phyloP scores from a whole-genome alignment of 1,140 invertebrate species.

The Euschistus heros region DNA sequence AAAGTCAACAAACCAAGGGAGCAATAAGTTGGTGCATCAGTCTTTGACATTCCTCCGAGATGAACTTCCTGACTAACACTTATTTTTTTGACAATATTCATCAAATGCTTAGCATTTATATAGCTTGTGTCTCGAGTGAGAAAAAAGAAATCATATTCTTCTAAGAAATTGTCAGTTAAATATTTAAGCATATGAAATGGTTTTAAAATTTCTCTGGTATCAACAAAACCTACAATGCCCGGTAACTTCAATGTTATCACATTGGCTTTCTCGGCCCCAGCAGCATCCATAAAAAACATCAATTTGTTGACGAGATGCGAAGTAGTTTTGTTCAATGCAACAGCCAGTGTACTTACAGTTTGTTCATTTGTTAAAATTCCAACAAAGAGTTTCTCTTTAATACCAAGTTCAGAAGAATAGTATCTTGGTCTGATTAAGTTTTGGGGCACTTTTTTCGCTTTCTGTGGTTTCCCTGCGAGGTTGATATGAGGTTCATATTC shows the following conservation, averaged over 20 bases:
- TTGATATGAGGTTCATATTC: slow-evolving; percentile 48
- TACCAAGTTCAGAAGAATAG: slow-evolving; percentile 85
- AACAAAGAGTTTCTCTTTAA: slow-evolving; percentile 78
- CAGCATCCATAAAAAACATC: slow-evolving; percentile 61
- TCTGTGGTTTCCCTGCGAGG: slow-evolving; percentile 41
- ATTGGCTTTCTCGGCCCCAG: slow-evolving; percentile 49
- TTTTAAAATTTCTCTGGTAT: slow-evolving; percentile 57
- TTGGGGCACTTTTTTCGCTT: slow-evolving; percentile 40
- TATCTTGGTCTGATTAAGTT: slow-evolving; percentile 67
- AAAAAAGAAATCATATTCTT: slow-evolving; percentile 85
- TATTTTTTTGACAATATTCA: slow-evolving; percentile 57
- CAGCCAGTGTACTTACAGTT: slow-evolving; percentile 54
- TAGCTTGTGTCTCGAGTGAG: slow-evolving; percentile 71
- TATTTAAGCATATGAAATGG: slow-evolving; percentile 82
- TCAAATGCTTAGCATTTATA: slow-evolving; percentile 59
- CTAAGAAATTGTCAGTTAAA: slow-evolving; percentile 73
- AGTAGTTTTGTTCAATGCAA: slow-evolving; percentile 70
- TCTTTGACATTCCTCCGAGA: slow-evolving; percentile 43
- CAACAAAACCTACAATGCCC: slow-evolving; percentile 70
- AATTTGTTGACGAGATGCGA: slow-evolving; percentile 68
- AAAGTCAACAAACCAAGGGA: slow-evolving; percentile 43
- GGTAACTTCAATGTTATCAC: slow-evolving; percentile 46
- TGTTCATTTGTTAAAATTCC: slow-evolving; percentile 65
- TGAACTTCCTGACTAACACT: slow-evolving; percentile 74
- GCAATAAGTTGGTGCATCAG: slow-evolving; percentile 45